Evolutionary conservation across 2,113 vertebrate species (phyloP), one percentile per base, ranked within the genome.

Genomic region (Ageneiosus marmoratus): DNA sequence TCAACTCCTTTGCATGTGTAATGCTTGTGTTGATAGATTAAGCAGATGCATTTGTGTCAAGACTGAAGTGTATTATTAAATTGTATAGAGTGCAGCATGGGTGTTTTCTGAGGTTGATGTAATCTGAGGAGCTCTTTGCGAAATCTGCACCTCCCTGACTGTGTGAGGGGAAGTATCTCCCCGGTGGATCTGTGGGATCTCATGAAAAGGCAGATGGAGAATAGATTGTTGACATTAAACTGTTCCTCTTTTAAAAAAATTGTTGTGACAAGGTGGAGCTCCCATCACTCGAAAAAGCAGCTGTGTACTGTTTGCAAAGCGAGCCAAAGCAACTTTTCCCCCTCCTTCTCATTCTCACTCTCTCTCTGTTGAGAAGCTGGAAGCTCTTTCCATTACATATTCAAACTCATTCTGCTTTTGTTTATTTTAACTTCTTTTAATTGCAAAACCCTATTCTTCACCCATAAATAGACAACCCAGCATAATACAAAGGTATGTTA

Each of bases 161-260:
- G 81, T 88, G 89, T 67, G 77, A 87, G 84, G 69, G 84, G 89
- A 89, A 87, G 67, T 50, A 89, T 89, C 90, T 89, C 93, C 91
- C 92, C 84, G 81, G 91, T 89, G 92, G 89, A 92, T 90, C 86
- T 85, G 88, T 62, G 87, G 92, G 90, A 92, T 86, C 93, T 91
- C 84, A 89, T 91, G 90, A 90, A 90, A 85, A 93, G 91, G 91
- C 92, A 94, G 91, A 93, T 91, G 91, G 92, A 93, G 92, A 92
- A 92, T 92, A 91, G 92, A 92, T 90, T 92, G 92, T 92, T 94
- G 94, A 95, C 93, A 94, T 93, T 94, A 93, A 94, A 94, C 93
- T 93, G 92, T 93, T 93, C 89, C 91, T 94, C 92, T 93, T 94
- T 93, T 91, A 93, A 92, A 91, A n/a, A 91, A 93, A 92, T 90